phyloP scores from a whole-genome alignment of 2,113 vertebrate genomes.

The Actinemys pallida region DNA sequence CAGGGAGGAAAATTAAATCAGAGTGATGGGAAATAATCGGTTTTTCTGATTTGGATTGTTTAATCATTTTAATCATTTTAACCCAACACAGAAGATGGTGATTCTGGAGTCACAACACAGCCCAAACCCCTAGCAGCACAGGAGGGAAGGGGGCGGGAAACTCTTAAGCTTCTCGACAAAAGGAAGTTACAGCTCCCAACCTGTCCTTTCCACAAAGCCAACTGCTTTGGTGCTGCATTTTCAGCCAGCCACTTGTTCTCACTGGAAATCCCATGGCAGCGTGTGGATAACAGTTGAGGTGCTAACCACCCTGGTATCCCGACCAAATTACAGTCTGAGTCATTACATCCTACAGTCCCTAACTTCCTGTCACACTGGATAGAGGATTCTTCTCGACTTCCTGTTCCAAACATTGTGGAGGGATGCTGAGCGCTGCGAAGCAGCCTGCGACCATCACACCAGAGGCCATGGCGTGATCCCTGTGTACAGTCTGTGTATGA shows the following conservation, averaged over 20 bases:
- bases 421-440: not conserved
- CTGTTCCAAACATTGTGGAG: not conserved
- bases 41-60: rapidly evolving
- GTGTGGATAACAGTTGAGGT: not conserved
- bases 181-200: not conserved
- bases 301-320: not conserved
- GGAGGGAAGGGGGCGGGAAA: rapidly evolving
- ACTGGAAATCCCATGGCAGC: not conserved
- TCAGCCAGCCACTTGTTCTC: not conserved
- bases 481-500: rapidly evolving
- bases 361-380: not conserved
- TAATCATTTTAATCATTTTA: not conserved
- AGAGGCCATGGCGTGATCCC: not conserved
- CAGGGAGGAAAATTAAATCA: not conserved
- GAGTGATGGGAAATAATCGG: rapidly evolving
- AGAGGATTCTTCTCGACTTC: not conserved
- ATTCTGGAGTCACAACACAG: not conserved
- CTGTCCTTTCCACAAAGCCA: too few relatives aligned
- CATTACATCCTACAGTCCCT: not conserved
- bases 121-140: rapidly evolving
- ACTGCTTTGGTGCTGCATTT: not conserved
- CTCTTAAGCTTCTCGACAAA: rapidly evolving
- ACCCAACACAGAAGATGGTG: not conserved
- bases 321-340: not conserved
- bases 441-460: not conserved